phyloP scores from a whole-genome alignment of 2,888 invertebrate genomes.

The Metallyticus violacea region DNA sequence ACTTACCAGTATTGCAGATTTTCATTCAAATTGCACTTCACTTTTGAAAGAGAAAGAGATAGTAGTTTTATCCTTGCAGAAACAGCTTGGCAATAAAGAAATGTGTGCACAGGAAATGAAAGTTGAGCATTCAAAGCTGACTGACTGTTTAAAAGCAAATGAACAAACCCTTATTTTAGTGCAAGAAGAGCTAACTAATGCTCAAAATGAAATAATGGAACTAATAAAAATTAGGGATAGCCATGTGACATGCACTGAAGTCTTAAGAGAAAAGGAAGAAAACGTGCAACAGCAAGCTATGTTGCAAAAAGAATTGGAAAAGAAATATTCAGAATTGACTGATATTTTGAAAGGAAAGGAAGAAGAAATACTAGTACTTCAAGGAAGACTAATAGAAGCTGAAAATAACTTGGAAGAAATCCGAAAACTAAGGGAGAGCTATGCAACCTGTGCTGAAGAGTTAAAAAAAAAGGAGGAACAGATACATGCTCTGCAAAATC shows the following conservation, averaged over 20 bases:
- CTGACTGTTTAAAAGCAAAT: no score
- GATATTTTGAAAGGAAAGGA: conserved; percentile 37
- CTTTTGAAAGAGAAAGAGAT: conserved; percentile 41
- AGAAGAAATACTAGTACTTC: not conserved
- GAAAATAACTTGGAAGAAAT: not conserved
- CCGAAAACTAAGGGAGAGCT: not conserved
- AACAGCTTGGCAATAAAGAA: not conserved
- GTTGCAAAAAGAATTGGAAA: conserved; percentile 40
- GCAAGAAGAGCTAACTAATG: no score
- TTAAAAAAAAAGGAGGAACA: not conserved
- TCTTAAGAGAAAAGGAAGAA: no score
- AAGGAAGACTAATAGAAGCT: not conserved
- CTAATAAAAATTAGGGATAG: no score
- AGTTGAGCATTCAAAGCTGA: no score
- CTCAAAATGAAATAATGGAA: no score
- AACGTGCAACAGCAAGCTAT: conserved; percentile 37
- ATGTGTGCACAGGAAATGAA: no score
- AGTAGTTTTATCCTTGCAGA: conserved; percentile 2
- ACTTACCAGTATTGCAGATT: not conserved
- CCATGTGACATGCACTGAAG: no score
- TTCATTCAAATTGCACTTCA: not conserved
- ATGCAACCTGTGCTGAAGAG: not conserved
- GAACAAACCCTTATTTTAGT: no score
- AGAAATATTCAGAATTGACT: conserved; percentile 43
- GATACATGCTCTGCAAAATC: no score